Evolutionary conservation across 2,888 invertebrate genomes (phyloP).

Genomic region (Hemicrepidius hirtus): DNA sequence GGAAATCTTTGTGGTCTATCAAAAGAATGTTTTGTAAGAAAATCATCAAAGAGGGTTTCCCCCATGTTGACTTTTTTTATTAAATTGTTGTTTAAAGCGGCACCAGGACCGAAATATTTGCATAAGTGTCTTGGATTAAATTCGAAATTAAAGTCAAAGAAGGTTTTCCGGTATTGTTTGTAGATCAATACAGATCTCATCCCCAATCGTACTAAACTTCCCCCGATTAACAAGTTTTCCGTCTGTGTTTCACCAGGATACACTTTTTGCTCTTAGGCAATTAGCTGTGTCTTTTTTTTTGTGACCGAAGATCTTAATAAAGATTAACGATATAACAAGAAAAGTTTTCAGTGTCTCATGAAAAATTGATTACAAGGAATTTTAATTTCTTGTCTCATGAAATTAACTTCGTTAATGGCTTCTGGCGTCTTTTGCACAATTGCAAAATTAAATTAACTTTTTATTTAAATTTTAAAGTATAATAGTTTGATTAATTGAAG

Average conservation of each 20-base stretch:
- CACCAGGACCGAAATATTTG: too few relatives aligned
- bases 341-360: slow-evolving; percentile 4
- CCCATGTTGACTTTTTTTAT: too few relatives aligned
- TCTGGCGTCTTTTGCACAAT: background rate
- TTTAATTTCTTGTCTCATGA: slow-evolving; percentile 13
- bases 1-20: too few relatives aligned
- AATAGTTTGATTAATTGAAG: too few relatives aligned
- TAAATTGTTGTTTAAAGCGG: too few relatives aligned
- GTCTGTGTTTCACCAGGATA: too few relatives aligned
- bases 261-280: too few relatives aligned
- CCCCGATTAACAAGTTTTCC: background rate
- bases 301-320: background rate
- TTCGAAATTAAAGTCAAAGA: background rate
- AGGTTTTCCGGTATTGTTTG: background rate
- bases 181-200: background rate
- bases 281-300: too few relatives aligned
- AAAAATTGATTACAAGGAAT: slow-evolving; percentile 4
- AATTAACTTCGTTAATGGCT: slow-evolving; percentile 14
- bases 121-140: too few relatives aligned
- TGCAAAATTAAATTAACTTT: background rate
- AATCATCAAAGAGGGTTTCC: too few relatives aligned
- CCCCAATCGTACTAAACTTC: background rate
- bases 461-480: too few relatives aligned
- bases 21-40: too few relatives aligned
- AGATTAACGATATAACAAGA: background rate